Conservation (phyloP, 2,888 invertebrate species). For the Anthrax anthrax region DNA sequence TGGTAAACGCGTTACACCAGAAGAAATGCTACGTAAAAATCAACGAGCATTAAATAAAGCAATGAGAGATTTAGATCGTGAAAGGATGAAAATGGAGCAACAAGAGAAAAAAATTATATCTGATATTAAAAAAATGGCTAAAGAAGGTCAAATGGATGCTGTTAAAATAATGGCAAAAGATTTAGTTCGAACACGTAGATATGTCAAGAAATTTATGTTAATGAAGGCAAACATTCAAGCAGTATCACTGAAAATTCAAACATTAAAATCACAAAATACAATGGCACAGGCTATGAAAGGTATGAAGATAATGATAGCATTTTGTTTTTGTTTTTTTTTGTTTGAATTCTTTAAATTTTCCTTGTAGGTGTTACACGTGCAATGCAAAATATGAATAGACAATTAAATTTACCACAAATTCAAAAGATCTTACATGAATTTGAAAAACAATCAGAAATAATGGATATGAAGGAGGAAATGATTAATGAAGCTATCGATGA, state of each 20-base stretch:
- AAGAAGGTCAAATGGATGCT: conserved; percentile 99
- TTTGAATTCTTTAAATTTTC: neutral
- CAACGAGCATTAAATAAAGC: conserved; percentile 96
- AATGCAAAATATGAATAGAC: conserved; percentile 96
- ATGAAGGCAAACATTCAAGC: conserved; percentile 99
- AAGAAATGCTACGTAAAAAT: conserved; percentile 96
- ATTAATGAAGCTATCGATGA: conserved; percentile 99
- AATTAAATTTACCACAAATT: conserved; percentile 95
- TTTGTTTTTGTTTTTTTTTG: too few species aligned
- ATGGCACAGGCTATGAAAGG: conserved; percentile 99
- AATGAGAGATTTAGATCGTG: conserved; percentile 92
- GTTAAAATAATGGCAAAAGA: conserved; percentile 99
- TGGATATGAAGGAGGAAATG: conserved; percentile 99
- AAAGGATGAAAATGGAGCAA: conserved; percentile 89
- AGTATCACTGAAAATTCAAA: conserved; percentile 93
- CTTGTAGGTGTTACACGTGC: conserved; percentile 74
- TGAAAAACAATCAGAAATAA: conserved; percentile 98
- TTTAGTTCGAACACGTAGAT: conserved; percentile 85
- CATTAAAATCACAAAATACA: conserved; percentile 92
- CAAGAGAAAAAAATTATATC: conserved; percentile 97
- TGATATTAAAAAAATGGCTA: conserved; percentile 97
- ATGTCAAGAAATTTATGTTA: conserved; percentile 95
- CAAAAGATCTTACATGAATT: conserved; percentile 95
- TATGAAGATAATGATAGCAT: too few species aligned
- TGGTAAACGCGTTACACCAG: conserved; percentile 90